Percentiles rank a stretch among this genome's conserved stretches.
Conservation (phyloP, 37 sponge, comb jelly and placozoan species). For the Ephydatia muelleri region DNA sequence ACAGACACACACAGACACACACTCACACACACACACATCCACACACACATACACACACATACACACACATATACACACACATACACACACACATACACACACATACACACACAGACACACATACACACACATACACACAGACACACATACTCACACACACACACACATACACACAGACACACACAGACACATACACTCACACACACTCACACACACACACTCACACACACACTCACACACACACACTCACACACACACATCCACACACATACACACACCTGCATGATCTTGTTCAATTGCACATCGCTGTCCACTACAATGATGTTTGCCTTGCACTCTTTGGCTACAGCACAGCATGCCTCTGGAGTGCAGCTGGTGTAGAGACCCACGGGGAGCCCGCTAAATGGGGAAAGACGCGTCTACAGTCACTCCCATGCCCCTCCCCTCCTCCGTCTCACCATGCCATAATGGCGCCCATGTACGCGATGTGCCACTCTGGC, state of each 20-base stretch:
- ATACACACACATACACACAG: not conserved
- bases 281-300: conserved; percentile 76
- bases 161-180: not conserved
- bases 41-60: not conserved
- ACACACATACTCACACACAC: not conserved
- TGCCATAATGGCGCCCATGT: conserved; percentile 81
- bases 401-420: conserved; percentile 4
- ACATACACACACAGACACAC: not conserved
- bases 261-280: conserved; percentile 31
- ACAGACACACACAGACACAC: conserved; percentile 28
- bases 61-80: too few species aligned
- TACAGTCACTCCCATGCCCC: not conserved
- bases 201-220: conserved; percentile 26
- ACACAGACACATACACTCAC: conserved; percentile 30
- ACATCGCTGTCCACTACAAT: conserved; percentile 78
- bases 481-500: conserved; percentile 84
- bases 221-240: not conserved
- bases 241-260: conserved; percentile 20
- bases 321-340: conserved; percentile 73
- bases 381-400: conserved; percentile 70
- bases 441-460: conserved; percentile 54
- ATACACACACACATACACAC: conserved; percentile 7
- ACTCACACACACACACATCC: conserved; percentile 14
- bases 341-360: conserved; percentile 49
- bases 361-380: conserved; percentile 75